Evolutionary conservation across 2,888 invertebrate genomes (phyloP), one percentile per base, ranked within the genome.

Genomic region (Pilophorus perplexus): DNA sequence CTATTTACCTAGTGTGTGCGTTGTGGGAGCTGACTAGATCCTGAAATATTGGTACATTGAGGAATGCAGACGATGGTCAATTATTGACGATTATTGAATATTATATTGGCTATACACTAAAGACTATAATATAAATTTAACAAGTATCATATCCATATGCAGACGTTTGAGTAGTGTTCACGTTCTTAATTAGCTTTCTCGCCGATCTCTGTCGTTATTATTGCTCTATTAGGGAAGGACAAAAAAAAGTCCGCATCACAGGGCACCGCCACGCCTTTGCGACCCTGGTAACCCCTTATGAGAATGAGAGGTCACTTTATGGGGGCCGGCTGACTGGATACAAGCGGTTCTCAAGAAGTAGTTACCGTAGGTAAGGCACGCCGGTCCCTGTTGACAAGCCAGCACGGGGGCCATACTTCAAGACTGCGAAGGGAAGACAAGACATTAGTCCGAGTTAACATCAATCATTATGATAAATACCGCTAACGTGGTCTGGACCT

Each of bases 401-500:
- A 16, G 18, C 40, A 28, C 38, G 10, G 6, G 25, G 10, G 38
- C 40, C 14, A 57, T 37, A 28, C 16, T 20, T 38, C 57, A 18
- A 14, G 37, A 37, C 40, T 18, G 10, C 27, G 10, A 12, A 12
- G 28, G 28, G 46, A 46, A 46, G 62, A 62, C 62, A 62, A 62
- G 46, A 48, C 62, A 62, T 62, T 62, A 62, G 62, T 62, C 46
- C 37, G 33, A 62, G 46, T 62, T 46, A 33, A 62, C 62, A 62
- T 62, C 62, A 62, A 62, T 62, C 62, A 62, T 62, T 62, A 27
- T 62, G 62, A 62, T 62, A 62, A 62, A 62, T 62, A 48, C 62
- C 44, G 18, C 33, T 33, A 28, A 28, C 59, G 42, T 33, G 22
- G 46, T 20, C 22, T 40, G 44, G 37, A 62, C 46, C 46, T 28